Percentiles rank a stretch among this genome's conserved stretches.
These are phyloP conservation scores for Hetaerina americana DNA, from an alignment of 1,140 invertebrate species.

Conservation along the genomic window DNA sequence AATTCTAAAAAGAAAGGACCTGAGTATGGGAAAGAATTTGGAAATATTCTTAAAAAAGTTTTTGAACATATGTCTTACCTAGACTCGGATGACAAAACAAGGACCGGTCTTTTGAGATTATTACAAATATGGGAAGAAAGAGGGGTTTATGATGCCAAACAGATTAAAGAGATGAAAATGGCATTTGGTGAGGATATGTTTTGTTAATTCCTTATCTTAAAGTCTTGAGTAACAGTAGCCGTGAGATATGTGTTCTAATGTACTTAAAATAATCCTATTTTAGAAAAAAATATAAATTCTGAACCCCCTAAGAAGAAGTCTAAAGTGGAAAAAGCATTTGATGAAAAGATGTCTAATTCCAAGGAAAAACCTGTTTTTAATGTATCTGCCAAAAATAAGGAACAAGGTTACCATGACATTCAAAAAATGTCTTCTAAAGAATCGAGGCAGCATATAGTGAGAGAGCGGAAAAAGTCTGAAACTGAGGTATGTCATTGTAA, in stretches of 20 bases:
- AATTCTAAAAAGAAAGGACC: slow-evolving; percentile 96
- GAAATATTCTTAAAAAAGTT: slow-evolving; percentile 56
- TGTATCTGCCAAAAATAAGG: neutral
- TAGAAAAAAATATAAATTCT: slow-evolving; percentile 28
- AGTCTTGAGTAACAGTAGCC: neutral
- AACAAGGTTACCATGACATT: neutral
- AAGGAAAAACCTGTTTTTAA: neutral
- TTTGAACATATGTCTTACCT: slow-evolving; percentile 64
- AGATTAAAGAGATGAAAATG: slow-evolving; percentile 59
- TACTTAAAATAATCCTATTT: slow-evolving; percentile 30
- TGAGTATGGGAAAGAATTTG: slow-evolving; percentile 85
- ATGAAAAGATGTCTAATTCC: slow-evolving; percentile 9
- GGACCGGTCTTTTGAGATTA: slow-evolving; percentile 63
- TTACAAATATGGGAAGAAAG: slow-evolving; percentile 86
- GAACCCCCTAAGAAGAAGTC: slow-evolving; percentile 26
- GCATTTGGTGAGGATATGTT: slow-evolving; percentile 33
- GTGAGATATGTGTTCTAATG: slow-evolving; percentile 25
- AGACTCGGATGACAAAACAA: slow-evolving; percentile 58
- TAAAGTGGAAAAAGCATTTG: slow-evolving; percentile 9
- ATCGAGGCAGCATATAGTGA: slow-evolving; percentile 8
- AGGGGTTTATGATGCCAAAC: slow-evolving; percentile 68
- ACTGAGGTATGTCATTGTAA: no score
- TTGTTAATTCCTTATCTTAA: neutral
- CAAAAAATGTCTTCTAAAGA: neutral
- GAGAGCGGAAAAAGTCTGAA: slow-evolving; percentile 35